Conservation (phyloP, 2,888 invertebrate genomes). For the Xanthorhoe spadicearia region DNA sequence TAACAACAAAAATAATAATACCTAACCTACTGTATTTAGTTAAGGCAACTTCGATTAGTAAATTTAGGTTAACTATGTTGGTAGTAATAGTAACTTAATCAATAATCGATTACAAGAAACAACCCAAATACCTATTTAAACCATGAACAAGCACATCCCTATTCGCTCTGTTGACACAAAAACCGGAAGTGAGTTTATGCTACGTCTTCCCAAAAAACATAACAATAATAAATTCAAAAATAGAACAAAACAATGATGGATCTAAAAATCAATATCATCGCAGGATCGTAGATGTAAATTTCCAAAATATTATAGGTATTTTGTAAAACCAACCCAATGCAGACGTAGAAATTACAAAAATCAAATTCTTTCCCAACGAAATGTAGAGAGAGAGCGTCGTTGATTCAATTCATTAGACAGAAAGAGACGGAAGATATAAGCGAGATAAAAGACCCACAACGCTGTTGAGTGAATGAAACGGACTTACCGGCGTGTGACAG, state of each 20-base stretch:
- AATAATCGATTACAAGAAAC: background rate
- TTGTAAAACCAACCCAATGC: constrained; percentile 13
- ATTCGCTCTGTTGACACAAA: background rate
- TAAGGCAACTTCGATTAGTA: no score
- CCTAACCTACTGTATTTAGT: no score
- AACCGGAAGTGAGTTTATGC: background rate
- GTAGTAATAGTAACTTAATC: no score
- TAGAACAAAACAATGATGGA: background rate
- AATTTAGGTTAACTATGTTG: no score
- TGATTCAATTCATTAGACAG: constrained; percentile 84
- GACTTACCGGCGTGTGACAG: constrained; percentile 56
- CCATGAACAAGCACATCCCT: background rate
- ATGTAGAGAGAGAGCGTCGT: constrained; percentile 77
- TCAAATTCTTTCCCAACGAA: constrained; percentile 71
- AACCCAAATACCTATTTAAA: background rate
- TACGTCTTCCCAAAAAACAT: background rate
- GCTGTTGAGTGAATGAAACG: constrained; percentile 43
- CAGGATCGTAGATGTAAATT: background rate
- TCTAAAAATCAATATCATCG: background rate
- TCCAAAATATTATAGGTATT: constrained; percentile 1
- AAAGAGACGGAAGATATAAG: constrained; percentile 45
- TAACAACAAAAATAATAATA: no score
- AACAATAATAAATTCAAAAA: background rate
- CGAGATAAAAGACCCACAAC: constrained; percentile 45
- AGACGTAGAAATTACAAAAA: constrained; percentile 41